These are phyloP conservation scores for Metaphire vulgaris DNA, from an alignment of 1,140 invertebrate genomes.

Conservation along the genomic window DNA sequence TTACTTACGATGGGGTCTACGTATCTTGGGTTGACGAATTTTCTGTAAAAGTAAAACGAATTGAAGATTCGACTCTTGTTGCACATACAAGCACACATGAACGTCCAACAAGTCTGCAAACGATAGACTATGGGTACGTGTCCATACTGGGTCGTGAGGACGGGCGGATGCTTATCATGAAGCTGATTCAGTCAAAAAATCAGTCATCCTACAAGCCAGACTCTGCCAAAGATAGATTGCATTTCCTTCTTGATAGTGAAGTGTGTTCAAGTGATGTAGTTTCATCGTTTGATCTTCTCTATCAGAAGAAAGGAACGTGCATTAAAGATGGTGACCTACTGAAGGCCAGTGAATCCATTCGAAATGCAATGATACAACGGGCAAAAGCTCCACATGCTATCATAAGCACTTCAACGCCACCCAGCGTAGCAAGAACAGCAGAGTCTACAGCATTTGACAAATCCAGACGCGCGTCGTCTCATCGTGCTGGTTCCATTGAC, in stretches of 20 bases:
- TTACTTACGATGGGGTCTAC: conserved; percentile 24
- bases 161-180: conserved; percentile 26
- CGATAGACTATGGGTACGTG: conserved; percentile 25
- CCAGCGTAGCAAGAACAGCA: background rate
- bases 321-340: conserved; percentile 21
- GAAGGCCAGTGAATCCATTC: conserved; percentile 7
- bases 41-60: conserved; percentile 18
- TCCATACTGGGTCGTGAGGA: conserved; percentile 28
- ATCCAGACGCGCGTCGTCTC: background rate
- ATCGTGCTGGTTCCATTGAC: background rate
- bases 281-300: conserved; percentile 18
- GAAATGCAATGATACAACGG: background rate
- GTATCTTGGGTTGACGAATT: conserved; percentile 26
- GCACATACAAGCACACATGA: conserved; percentile 26
- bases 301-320: background rate
- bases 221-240: background rate
- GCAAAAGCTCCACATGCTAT: conserved; percentile 21
- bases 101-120: conserved; percentile 16
- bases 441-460: background rate
- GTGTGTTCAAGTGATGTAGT: conserved; percentile 11
- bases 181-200: conserved; percentile 12
- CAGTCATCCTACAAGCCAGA: background rate
- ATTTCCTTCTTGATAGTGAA: conserved; percentile 15
- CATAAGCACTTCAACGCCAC: conserved; percentile 14
- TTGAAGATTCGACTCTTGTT: conserved; percentile 6